phyloP scores from a whole-genome alignment of 2,113 vertebrate genomes.

The Stegastes partitus region DNA sequence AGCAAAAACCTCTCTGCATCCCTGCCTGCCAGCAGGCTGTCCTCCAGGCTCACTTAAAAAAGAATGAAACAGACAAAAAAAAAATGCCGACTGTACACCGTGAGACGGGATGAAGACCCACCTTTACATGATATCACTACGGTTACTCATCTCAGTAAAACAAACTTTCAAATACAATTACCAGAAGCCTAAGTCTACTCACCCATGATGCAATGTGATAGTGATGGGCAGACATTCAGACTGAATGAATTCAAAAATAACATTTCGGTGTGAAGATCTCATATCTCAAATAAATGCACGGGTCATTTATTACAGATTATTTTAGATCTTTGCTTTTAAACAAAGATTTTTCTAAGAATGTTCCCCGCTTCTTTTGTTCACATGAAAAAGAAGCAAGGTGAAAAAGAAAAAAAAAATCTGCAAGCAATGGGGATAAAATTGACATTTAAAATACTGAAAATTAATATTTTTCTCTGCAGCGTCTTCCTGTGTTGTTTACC shows the following conservation, averaged over 20 bases:
- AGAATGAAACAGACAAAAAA: constrained; percentile 45
- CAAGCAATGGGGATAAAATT: neutral
- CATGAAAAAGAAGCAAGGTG: constrained; percentile 2
- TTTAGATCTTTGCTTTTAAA: constrained; percentile 1
- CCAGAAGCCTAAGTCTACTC: constrained; percentile 40
- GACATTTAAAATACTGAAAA: neutral
- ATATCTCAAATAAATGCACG: constrained; percentile 40
- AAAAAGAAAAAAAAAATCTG: neutral
- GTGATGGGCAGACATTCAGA: constrained; percentile 19
- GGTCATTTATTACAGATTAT: constrained; percentile 54
- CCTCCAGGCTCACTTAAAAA: constrained; percentile 77
- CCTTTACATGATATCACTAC: constrained; percentile 42
- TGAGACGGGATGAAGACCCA: constrained; percentile 50
- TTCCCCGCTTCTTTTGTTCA: neutral
- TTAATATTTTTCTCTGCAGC: neutral
- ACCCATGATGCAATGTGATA: constrained; percentile 46
- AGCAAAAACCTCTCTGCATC: constrained; percentile 80
- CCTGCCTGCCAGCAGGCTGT: constrained; percentile 76
- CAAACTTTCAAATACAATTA: constrained; percentile 55
- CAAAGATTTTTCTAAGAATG: constrained; percentile 4
- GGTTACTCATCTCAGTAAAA: constrained; percentile 35
- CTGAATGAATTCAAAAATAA: constrained; percentile 27
- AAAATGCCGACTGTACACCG: constrained; percentile 12
- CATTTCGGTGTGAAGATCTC: constrained; percentile 27
- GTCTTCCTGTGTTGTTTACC: neutral